These are phyloP conservation scores for Hippocampus guttulatus DNA, from an alignment of 2,113 vertebrate species.

Conservation along the genomic window DNA sequence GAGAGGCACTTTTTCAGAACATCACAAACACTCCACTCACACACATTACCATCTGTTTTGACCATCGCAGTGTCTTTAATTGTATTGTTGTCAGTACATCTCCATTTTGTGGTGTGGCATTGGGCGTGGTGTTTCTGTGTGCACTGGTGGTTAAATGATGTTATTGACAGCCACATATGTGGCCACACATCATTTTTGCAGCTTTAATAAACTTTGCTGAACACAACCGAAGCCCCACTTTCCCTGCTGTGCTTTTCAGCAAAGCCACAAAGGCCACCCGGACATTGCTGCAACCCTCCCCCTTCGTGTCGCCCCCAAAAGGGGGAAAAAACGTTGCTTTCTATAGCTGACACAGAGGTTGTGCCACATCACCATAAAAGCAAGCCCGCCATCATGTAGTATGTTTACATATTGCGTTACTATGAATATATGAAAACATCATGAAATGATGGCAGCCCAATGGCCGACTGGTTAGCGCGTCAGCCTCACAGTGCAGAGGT, in stretches of 20 bases:
- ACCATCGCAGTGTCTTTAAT: slow-evolving; percentile 2
- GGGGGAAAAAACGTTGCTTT: slow-evolving; percentile 7
- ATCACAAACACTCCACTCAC: slow-evolving; percentile 32
- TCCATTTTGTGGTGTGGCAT: slow-evolving; percentile 23
- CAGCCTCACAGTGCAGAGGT: too few species aligned
- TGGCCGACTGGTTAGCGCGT: too few species aligned
- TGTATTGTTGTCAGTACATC: slow-evolving; percentile 12
- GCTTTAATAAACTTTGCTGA: slow-evolving; percentile 70
- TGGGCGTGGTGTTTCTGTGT: slow-evolving; percentile 33
- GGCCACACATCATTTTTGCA: slow-evolving; percentile 54
- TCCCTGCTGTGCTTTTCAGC: slow-evolving; percentile 64
- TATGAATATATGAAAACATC: background rate
- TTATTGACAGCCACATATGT: slow-evolving; percentile 74
- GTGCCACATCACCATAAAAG: background rate
- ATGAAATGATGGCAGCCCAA: background rate
- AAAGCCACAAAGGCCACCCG: slow-evolving; percentile 47
- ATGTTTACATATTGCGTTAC: background rate
- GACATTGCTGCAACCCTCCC: slow-evolving; percentile 25
- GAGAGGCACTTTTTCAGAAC: slow-evolving; percentile 21
- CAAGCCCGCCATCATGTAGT: background rate
- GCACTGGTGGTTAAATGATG: slow-evolving; percentile 36
- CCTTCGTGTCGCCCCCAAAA: background rate
- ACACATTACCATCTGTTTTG: slow-evolving; percentile 50
- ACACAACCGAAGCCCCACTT: slow-evolving; percentile 36
- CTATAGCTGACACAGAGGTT: slow-evolving; percentile 6